Percentiles rank a stretch among this genome's conserved stretches.
Evolutionary conservation across 2,113 vertebrate species (phyloP).

Genomic region (Tricholaema leucomelas): DNA sequence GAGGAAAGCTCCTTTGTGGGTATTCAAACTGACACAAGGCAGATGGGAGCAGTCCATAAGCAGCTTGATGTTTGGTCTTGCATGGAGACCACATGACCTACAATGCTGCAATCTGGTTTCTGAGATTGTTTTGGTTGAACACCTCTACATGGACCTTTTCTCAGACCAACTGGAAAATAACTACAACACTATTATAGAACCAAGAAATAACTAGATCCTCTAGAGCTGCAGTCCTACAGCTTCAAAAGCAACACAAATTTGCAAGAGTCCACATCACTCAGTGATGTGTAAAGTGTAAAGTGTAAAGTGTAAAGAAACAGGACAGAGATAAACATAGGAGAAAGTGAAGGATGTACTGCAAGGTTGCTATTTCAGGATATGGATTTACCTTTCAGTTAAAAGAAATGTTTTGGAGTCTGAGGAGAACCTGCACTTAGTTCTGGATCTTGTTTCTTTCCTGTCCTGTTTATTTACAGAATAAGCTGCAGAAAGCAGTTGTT

Average conservation of each 20-base stretch:
- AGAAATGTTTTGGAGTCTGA: not conserved
- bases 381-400: not conserved
- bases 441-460: not conserved
- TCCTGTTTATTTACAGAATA: slow-evolving; percentile 17
- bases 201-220: not conserved
- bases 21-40: not conserved
- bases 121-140: not conserved
- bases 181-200: not conserved
- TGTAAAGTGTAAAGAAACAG: not conserved
- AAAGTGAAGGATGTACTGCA: not conserved
- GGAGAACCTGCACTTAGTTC: not conserved
- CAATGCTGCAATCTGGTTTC: not conserved
- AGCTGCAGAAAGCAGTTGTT: not conserved
- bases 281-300: too few species aligned
- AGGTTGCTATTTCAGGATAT: not conserved
- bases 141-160: not conserved
- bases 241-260: not conserved
- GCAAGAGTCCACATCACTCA: not conserved
- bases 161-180: not conserved
- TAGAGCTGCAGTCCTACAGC: not conserved
- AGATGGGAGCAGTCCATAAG: not conserved
- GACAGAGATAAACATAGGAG: not conserved
- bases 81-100: not conserved
- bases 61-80: not conserved
- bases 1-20: not conserved